Base-by-base conservation (phyloP, 2,888 invertebrate genomes). In the Brachynemurus nebulosus region DNA sequence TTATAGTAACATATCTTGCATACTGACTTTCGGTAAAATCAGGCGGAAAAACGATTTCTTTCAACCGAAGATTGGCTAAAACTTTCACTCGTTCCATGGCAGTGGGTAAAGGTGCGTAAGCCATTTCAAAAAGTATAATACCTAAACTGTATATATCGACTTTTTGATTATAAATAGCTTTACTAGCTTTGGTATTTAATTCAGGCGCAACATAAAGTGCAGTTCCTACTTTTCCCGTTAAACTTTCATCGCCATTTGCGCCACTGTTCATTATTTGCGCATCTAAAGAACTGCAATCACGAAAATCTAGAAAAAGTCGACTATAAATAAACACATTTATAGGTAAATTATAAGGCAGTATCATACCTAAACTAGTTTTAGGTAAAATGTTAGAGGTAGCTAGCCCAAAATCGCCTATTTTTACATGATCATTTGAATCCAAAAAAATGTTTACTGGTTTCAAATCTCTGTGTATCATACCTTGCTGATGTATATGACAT, bases 401-500 rank as follows among this genome's bases (percentile, higher is more conserved):
- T 2, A 97, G 70, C 11, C 97, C 97, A 63, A 97, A 97, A 65
- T 97, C 97, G 9, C 96, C 97, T 51, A 97, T 97, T 71, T 97
- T 97, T 1, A 91, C 92, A 60, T 91, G 90, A 65, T 95, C 93
- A 53, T 86, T 84, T 2, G 80, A 83, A 60, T 95, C 95, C 59
- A 98, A 72, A 64, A 97, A 96, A 57, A 97, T 91, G 59, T 97
- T 97, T 0, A 85, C 91, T 0, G 88, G 86, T 59, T 88, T 89
- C 50, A 88, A 60, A 55, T 89, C 88, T 40, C 88, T 68, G 59
- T 91, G 86, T 44, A 86, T 86, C 72, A 86, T 84, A 36, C 90
- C 90, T 61, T 91, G 85, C 53, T 88, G 85, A 63, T 96, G 96
- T 41, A 96, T 92, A 61, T 96, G 90, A 0, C 82, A 79, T 25